Conservation (phyloP, 2,888 invertebrate genomes). For the Pachycephus smyrnensis region DNA sequence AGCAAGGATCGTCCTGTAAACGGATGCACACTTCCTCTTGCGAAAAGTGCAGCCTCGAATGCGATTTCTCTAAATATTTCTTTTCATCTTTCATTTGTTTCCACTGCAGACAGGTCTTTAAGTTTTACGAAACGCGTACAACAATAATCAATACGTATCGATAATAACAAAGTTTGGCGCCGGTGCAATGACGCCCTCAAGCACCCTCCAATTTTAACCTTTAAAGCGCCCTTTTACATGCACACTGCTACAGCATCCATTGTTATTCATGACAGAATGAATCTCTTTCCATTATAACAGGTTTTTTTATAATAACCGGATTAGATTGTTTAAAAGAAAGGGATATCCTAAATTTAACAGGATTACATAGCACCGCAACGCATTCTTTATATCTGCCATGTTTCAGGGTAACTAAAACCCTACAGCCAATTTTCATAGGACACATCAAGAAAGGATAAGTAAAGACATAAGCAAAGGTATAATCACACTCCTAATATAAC, state of each 20-base stretch:
- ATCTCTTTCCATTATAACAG: neutral
- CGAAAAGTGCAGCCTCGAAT: neutral
- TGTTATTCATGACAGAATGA: neutral
- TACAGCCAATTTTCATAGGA: neutral
- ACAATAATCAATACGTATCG: conserved; percentile 47
- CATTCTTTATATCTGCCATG: neutral
- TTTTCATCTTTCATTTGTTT: conserved; percentile 30
- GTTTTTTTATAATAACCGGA: neutral
- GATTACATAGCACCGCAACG: neutral
- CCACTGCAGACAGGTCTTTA: conserved; percentile 15
- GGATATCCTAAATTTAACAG: neutral
- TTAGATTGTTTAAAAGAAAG: neutral
- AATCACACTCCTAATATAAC: neutral
- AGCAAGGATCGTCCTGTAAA: neutral
- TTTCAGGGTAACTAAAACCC: neutral
- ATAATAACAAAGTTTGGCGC: conserved; percentile 46
- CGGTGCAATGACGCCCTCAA: conserved; percentile 40
- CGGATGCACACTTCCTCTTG: neutral
- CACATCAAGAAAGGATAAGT: too few relatives aligned
- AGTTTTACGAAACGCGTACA: conserved; percentile 25
- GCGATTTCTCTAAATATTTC: neutral
- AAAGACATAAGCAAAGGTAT: too few relatives aligned
- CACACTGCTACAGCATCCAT: neutral
- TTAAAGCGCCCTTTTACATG: neutral
- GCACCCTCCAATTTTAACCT: neutral